Percentiles rank a stretch among this genome's conserved stretches.
Conservation (phyloP, 2,797 vertebrate genomes). For the Lacerta viridis region DNA sequence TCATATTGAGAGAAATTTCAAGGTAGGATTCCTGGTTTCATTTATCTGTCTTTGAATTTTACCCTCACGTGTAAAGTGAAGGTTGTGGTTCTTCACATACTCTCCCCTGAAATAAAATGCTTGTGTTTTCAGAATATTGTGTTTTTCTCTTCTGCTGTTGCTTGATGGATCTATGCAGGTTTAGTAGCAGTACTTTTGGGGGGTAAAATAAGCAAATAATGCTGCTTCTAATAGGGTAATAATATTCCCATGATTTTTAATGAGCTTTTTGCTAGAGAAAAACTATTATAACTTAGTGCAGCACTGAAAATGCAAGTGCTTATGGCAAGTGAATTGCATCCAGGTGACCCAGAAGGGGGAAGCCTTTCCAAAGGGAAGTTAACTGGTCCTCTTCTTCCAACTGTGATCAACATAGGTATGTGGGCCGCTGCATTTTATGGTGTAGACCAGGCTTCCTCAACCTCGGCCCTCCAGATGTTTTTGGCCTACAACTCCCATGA, state of each 20-base stretch:
- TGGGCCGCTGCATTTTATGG: no score
- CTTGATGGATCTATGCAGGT: background rate
- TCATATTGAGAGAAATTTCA: constrained; percentile 88
- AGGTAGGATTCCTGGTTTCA: constrained; percentile 77
- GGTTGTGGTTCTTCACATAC: background rate
- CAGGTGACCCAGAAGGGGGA: no score
- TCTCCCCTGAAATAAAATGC: background rate
- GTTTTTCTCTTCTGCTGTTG: background rate
- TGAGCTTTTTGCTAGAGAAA: background rate
- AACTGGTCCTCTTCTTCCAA: no score
- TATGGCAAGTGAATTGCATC: background rate
- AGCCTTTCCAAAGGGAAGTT: no score
- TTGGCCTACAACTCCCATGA: no score
- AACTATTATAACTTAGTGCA: constrained; percentile 10
- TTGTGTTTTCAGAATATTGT: background rate
- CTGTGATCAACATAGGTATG: no score
- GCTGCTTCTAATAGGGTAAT: constrained; percentile 12
- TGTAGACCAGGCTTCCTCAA: no score
- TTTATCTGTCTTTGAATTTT: background rate
- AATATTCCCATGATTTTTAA: background rate
- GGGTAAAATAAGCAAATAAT: background rate
- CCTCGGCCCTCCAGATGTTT: no score
- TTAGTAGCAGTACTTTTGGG: background rate
- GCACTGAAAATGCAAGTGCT: constrained; percentile 8
- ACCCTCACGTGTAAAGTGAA: background rate